Evolutionary conservation across 2,113 vertebrate species (phyloP).

Genomic region (Pygathrix nemaeus): DNA sequence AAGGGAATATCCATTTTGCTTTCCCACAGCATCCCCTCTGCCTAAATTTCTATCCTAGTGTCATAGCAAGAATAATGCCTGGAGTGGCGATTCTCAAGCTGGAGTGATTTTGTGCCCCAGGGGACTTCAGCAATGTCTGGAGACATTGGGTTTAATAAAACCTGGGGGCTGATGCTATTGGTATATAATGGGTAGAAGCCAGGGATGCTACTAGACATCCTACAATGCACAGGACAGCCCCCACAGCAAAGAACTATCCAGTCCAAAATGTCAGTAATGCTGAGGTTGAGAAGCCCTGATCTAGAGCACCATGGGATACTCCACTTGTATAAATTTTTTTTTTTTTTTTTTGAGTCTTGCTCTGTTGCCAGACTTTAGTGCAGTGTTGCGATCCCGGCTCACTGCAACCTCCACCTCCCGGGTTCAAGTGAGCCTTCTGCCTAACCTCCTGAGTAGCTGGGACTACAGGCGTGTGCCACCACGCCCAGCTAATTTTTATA

Average conservation of each 20-base stretch:
- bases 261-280: not conserved
- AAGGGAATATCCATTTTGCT: not conserved
- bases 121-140: not conserved
- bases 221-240: not conserved
- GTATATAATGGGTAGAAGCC: not conserved
- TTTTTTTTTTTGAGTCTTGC: no score
- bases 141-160: not conserved
- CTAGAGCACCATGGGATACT: not conserved
- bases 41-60: not conserved
- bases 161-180: not conserved
- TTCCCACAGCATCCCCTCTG: not conserved
- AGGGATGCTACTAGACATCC: not conserved
- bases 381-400: no score
- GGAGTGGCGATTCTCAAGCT: not conserved
- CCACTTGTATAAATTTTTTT: not conserved
- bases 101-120: not conserved
- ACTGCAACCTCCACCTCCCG: no score
- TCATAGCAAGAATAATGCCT: not conserved
- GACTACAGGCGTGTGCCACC: no score
- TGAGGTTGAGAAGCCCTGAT: not conserved
- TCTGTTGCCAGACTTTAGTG: no score
- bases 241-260: not conserved
- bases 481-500: no score
- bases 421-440: no score
- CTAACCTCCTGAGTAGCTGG: no score